These are phyloP conservation scores for Sesia bembeciformis DNA, from an alignment of 2,888 invertebrate genomes.

Conservation along the genomic window DNA sequence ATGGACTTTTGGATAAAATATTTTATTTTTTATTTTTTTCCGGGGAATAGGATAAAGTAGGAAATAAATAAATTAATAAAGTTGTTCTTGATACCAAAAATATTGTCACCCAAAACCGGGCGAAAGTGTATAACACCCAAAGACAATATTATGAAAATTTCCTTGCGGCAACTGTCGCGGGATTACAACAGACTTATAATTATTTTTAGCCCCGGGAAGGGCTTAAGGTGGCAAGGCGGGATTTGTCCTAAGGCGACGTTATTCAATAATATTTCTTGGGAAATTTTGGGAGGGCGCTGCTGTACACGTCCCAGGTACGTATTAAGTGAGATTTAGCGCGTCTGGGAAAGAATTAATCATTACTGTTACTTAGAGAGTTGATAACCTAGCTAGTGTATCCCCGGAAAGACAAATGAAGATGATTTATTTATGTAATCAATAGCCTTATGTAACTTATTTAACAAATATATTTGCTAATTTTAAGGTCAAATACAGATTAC, in stretches of 20 bases:
- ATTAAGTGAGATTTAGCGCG: constrained; percentile 44
- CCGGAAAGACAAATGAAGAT: too few relatives aligned
- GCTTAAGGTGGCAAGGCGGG: constrained; percentile 61
- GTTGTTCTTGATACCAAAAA: too few relatives aligned
- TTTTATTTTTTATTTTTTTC: too few relatives aligned
- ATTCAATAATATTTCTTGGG: constrained; percentile 68
- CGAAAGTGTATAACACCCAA: constrained; percentile 4
- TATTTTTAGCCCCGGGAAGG: constrained; percentile 54
- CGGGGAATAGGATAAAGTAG: too few relatives aligned
- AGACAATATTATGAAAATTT: constrained; percentile 23
- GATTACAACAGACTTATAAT: constrained; percentile 41
- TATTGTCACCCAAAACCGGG: too few relatives aligned
- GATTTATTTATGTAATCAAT: not conserved
- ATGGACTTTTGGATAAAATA: too few relatives aligned
- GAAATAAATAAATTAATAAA: too few relatives aligned
- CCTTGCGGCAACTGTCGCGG: constrained; percentile 24
- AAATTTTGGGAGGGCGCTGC: constrained; percentile 17
- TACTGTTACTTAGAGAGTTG: constrained; percentile 2
- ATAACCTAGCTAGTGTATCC: too few relatives aligned
- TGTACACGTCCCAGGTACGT: constrained; percentile 38
- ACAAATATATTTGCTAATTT: too few relatives aligned
- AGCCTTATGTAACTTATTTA: not conserved
- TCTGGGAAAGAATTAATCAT: constrained; percentile 20
- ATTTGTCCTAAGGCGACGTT: constrained; percentile 59
- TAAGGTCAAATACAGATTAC: too few relatives aligned